Evolutionary conservation across 1,140 invertebrate genomes (phyloP).

Genomic region (Sarcophaga peregrina): DNA sequence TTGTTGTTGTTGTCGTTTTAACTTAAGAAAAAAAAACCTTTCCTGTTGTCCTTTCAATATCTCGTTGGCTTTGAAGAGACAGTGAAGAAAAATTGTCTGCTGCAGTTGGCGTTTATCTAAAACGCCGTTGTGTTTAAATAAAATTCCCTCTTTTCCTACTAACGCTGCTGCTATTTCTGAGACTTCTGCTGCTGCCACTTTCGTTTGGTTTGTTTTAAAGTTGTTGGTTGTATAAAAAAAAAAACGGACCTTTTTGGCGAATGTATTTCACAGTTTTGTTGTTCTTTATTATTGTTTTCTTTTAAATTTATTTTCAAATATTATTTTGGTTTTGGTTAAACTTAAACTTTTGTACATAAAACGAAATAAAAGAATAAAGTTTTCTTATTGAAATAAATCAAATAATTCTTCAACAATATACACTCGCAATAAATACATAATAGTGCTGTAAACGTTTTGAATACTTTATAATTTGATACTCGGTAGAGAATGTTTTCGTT

Average conservation of each 20-base stretch:
- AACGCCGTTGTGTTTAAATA: neutral
- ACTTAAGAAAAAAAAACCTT: no score
- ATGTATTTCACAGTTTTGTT: neutral
- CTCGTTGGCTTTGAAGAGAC: neutral
- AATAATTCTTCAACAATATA: neutral
- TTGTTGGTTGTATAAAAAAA: neutral
- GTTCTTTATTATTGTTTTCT: neutral
- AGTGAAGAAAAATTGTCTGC: constrained; percentile 9
- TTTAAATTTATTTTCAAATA: neutral
- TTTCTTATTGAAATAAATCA: constrained; percentile 12
- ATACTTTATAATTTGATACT: no score
- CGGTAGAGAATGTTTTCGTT: no score
- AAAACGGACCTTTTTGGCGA: no score
- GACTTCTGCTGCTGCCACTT: neutral
- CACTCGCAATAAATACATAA: neutral
- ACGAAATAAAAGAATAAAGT: neutral
- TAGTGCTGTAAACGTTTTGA: neutral
- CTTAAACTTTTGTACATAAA: constrained; percentile 19
- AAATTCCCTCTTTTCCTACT: neutral
- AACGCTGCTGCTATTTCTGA: neutral
- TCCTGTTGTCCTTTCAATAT: neutral
- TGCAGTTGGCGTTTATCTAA: neutral
- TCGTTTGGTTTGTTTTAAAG: neutral
- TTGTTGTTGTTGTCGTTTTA: neutral
- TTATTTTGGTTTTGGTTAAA: neutral